Percentiles rank a stretch among this genome's conserved stretches.
Evolutionary conservation across 2,888 invertebrate genomes (phyloP).

Genomic region (Diloba caeruleocephala): DNA sequence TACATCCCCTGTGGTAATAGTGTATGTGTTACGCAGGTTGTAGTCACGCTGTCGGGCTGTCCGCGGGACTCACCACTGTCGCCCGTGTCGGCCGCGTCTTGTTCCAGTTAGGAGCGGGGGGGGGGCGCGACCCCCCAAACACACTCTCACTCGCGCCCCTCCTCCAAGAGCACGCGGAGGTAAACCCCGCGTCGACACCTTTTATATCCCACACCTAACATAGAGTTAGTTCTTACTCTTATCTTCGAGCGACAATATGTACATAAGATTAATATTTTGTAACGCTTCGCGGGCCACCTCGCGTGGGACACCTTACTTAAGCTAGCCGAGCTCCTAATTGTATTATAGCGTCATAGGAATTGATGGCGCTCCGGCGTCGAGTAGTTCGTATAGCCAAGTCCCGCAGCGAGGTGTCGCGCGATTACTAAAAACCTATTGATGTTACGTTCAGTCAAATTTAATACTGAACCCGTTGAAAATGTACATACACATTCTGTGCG

Average conservation of each 20-base stretch:
- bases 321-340: slow-evolving; percentile 51
- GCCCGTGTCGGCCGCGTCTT: slow-evolving; percentile 96
- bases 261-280: slow-evolving; percentile 88
- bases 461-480: slow-evolving; percentile 77
- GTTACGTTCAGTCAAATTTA: slow-evolving; percentile 71
- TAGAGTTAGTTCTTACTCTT: slow-evolving; percentile 83
- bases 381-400: slow-evolving; percentile 51
- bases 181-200: slow-evolving; percentile 76
- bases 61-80: slow-evolving; percentile 96
- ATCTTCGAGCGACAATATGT: slow-evolving; percentile 89
- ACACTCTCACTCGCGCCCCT: slow-evolving; percentile 87
- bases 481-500: slow-evolving; percentile 82
- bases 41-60: slow-evolving; percentile 97
- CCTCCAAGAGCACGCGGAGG: slow-evolving; percentile 88
- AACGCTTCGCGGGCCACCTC: slow-evolving; percentile 77
- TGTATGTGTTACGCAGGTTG: slow-evolving; percentile 77
- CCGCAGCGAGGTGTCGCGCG: slow-evolving; percentile 70
- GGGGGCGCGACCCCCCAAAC: slow-evolving; percentile 89
- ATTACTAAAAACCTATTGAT: slow-evolving; percentile 73
- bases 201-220: slow-evolving; percentile 76
- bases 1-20: neutral
- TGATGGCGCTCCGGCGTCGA: slow-evolving; percentile 63
- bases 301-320: slow-evolving; percentile 46
- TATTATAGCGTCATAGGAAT: slow-evolving; percentile 75
- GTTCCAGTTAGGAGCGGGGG: slow-evolving; percentile 95